Evolutionary conservation across 1,140 invertebrate species (phyloP), one percentile per base, ranked within the genome.

Genomic region (Drosophila sturtevanti): DNA sequence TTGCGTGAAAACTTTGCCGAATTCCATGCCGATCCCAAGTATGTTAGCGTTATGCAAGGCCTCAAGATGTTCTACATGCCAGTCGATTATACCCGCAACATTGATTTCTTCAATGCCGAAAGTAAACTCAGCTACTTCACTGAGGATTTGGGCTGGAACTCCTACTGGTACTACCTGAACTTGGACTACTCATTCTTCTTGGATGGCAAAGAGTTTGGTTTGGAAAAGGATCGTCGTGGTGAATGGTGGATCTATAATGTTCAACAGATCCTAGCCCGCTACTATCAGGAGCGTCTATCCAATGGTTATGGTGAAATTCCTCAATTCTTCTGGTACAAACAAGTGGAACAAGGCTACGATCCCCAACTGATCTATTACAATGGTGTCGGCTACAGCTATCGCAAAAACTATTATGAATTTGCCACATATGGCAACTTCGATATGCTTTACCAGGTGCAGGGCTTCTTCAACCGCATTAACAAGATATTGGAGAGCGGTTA

Each of bases 101-200:
- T 86, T 93, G 93, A 80, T 94, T 94, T 92, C 94, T 95, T 72
- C 93, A 93, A 93, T 51, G 77, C 93, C 4, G 91, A 93, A 22
- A 93, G 94, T 63, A 92, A 93, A 58, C 55, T 97, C 16, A 92
- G 93, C 18, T 97, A 97, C 89, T 97, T 95, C 92, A 95, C 95
- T 0, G 94, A 97, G 70, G 96, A 96, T 90, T 92, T 95, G 61
- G 94, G 94, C 66, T 92, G 96, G n/a, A 95, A 96, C 79, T 87
- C 94, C 1, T 95, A 94, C 77, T 95, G 96, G 90, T 94, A 94
- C 78, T 95, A 95, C 75, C 92, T 93, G 51, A 93, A 95, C 61
- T 70, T 96, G 24, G 93, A 94, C 18, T 94, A 94, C 71, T 95
- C 96, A 2, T 92, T 92, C 91, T 95, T 94, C 93, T 93, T 95